Base-by-base conservation (phyloP, 2,888 invertebrate genomes). In the Coelinius sp. region DNA sequence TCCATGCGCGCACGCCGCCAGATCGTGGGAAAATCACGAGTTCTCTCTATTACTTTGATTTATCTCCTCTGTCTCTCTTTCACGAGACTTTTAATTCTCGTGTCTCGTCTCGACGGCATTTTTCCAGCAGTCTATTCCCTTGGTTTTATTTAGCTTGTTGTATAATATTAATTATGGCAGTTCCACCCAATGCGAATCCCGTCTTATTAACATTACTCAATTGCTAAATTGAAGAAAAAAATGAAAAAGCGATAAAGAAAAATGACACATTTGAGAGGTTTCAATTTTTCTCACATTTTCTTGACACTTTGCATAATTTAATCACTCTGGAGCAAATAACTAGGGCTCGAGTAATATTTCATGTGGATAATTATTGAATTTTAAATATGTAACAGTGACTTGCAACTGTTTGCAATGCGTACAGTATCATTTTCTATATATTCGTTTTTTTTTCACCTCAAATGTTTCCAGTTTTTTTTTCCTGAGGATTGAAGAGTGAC, bases 21-120 rank as follows among this genome's bases (percentile, higher is more conserved):
- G 76, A 77, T 77, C 77, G 77, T 77, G 77, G 75, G 77, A 77
- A 77, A 77, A 74, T 59, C 59, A 59, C 31, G 59, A 59, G 14
- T 31, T 56, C 31, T 31, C 69, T 73, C 70, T 53, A 20, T 62
- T 62, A 17, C 44, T 41, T 35, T 62, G 64, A 63, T 59, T 56
- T 68, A 6, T 35, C 7, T 12, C n/a, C 22, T 63, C 63, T 62
- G 35, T 38, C 56, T 41, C 65, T 65, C 70, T 70, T 69, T 56
- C 70, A 25, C 73, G 38, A 35, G 31, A 68, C 41, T 35, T 64
- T 41, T 67, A 22, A 63, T 68, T 35, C 35, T 59, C 68, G 62
- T 17, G 68, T 46, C 67, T 46, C 52, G 67, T 67, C 68, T 35
- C 52, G 41, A 12, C 24, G 24, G 44, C 46, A 53, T 27, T 31